Base-by-base conservation (phyloP, 2,888 invertebrate species). In the Plagiodera versicolora region DNA sequence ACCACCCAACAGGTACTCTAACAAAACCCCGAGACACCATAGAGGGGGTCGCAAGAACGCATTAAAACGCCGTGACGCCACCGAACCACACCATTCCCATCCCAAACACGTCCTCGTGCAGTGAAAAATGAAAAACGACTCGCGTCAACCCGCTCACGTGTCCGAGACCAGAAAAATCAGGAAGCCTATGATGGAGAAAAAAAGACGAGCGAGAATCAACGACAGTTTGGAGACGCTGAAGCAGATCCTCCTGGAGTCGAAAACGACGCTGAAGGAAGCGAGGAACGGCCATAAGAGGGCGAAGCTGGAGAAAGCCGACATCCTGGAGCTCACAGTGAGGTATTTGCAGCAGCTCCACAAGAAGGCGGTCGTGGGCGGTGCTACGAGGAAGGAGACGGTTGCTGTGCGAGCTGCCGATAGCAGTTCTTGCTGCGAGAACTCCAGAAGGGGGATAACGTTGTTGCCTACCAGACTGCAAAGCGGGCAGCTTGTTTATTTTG, bases 221-320 rank as follows among this genome's bases (percentile, higher is more conserved):
- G 81, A 84, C 66, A 81, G 83, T 58, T 71, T 84, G 53, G 82
- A 83, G 67, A 80, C 81, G n/a, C 73, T 84, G 30, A 84, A 83
- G 71, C 75, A 80, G 64, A 81, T 84, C 52, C 76, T 84, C 18
- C 70, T 83, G 51, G 81, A 83, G 35, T 79, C 80, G 1, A 77
- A 79, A 57, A 75, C 78, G 2, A 70, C 73, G 49, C 68, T 81
- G 50, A 72, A 73, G 58, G 74, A 75, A 10, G 50, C 66, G 3
- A 74, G 73, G 63, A 74, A 70, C 58, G 75, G 75, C 2, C 75
- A 77, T 64, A 69, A 83, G 49, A 84, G 84, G 32, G 81, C 85
- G 1, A 87, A 87, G 76, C 75, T 87, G 70, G 87, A 87, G 74
- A 87, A 87, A 73, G 87, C 87, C 0, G 87, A 87, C 72, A 86